Evolutionary conservation across 2,888 invertebrate species (phyloP), one percentile per base, ranked within the genome.

Genomic region (Achlya flavicornis): DNA sequence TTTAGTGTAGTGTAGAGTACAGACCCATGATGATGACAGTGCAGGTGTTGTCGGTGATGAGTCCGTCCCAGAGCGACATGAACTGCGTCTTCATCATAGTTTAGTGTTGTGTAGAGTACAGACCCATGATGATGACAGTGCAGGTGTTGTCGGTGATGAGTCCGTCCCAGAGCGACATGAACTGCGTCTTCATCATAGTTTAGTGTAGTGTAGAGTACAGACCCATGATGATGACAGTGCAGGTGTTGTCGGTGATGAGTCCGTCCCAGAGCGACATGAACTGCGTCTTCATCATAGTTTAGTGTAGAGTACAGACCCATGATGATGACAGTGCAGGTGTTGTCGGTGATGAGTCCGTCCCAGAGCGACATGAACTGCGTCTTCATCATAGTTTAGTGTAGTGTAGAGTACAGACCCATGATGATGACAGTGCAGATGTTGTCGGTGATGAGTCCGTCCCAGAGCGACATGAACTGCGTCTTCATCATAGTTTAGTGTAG

Each of bases 151-250:
- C 98, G 0, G 99, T 98, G 81, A 97, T 97, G 66, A 99, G 95
- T 0, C 99, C 99, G 91, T 99, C 99, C 99, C 99, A 99, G 70
- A 99, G 94, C 76, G 98, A 98, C 99, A 99, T 99, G 90, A 99
- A 99, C 93, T 99, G 99, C 0, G 99, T 99, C 94, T 99, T 99
- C 97, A 99, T 99, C 99, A 99, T 99, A n/a, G n/a, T n/a, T n/a
- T n/a, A n/a, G n/a, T n/a, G n/a, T n/a, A n/a, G n/a, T n/a, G n/a
- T n/a, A n/a, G n/a, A n/a, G n/a, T n/a, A n/a, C n/a, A n/a, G n/a
- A 78, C 98, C 99, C 98, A 99, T 98, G 33, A 99, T 96, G 80
- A 98, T 97, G 46, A 98, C 97, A 0, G 97, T 97, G 76, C 97
- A 97, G 62, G 95, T 94, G 0, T 96, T 94, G 88, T 98, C 98